Conservation (phyloP, 2,113 vertebrate genomes). For the Madoqua kirkii region DNA sequence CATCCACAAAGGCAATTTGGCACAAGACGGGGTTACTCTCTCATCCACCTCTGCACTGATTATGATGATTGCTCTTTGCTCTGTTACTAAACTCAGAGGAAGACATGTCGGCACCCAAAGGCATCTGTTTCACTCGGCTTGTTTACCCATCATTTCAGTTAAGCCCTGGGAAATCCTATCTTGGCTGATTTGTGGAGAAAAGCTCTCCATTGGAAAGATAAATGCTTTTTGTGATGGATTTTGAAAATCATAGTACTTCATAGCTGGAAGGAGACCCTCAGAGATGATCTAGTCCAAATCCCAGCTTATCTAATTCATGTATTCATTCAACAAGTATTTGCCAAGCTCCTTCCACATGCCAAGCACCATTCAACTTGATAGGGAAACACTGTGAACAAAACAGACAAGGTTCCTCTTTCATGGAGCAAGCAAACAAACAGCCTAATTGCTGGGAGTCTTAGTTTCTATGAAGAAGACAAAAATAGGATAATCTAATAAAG, state of each 20-base stretch:
- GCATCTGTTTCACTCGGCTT: conserved; percentile 43
- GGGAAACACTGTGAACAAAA: neutral
- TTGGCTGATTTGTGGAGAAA: conserved; percentile 22
- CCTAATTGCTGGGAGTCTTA: neutral
- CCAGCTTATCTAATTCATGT: conserved; percentile 47
- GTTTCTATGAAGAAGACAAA: neutral
- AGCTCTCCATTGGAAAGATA: conserved; percentile 45
- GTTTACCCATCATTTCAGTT: conserved; percentile 44
- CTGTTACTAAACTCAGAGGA: conserved; percentile 43
- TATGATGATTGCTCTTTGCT: conserved; percentile 42
- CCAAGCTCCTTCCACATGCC: conserved; percentile 17
- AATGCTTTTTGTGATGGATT: conserved; percentile 46
- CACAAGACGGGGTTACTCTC: conserved; percentile 42
- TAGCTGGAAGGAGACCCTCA: conserved; percentile 35
- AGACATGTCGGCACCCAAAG: conserved; percentile 37
- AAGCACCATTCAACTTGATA: neutral
- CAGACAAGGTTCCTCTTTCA: neutral
- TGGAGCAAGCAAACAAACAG: conserved; percentile 9
- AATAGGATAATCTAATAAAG: neutral
- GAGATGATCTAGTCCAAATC: conserved; percentile 42
- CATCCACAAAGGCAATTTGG: conserved; percentile 61
- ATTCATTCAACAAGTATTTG: conserved; percentile 54
- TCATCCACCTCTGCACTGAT: conserved; percentile 48
- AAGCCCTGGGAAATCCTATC: conserved; percentile 55
- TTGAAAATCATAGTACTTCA: conserved; percentile 49